Evolutionary conservation across 2,888 invertebrate species (phyloP).

Genomic region (Dynastes hyllus): DNA sequence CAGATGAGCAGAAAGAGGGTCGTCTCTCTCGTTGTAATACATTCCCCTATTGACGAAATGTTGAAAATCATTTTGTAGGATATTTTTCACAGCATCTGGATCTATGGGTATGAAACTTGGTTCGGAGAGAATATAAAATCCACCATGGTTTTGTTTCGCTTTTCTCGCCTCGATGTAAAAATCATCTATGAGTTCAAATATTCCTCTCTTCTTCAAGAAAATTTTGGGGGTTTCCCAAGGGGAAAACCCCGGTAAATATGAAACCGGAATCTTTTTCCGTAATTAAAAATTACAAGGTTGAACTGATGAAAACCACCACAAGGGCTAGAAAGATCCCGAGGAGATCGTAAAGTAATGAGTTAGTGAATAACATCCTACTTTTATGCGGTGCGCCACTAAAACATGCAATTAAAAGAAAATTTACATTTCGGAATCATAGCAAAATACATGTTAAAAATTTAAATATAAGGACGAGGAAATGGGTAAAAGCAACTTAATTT

Average conservation of each 20-base stretch:
- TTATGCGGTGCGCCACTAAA: not conserved
- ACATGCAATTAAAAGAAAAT: not conserved
- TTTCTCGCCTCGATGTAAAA: constrained; percentile 55
- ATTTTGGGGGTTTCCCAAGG: constrained; percentile 13
- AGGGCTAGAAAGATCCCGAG: not conserved
- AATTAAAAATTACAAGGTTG: too few species aligned
- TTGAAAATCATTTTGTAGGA: constrained; percentile 75
- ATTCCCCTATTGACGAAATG: constrained; percentile 77
- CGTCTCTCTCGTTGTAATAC: constrained; percentile 74
- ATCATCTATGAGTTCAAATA: not conserved
- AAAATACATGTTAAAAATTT: too few species aligned
- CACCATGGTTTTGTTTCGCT: constrained; percentile 55
- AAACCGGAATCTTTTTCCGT: too few species aligned
- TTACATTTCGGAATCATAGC: too few species aligned
- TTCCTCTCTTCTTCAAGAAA: not conserved
- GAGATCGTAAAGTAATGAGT: not conserved
- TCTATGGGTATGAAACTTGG: constrained; percentile 58
- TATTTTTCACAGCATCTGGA: constrained; percentile 61
- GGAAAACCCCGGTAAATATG: constrained; percentile 30
- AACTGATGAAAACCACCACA: not conserved
- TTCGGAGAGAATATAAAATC: constrained; percentile 55
- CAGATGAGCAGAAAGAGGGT: constrained; percentile 75
- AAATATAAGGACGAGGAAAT: too few species aligned
- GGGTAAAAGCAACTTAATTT: too few species aligned
- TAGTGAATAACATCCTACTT: not conserved